Base-by-base conservation (phyloP, 2,888 invertebrate species). In the Xiphydria camelus region DNA sequence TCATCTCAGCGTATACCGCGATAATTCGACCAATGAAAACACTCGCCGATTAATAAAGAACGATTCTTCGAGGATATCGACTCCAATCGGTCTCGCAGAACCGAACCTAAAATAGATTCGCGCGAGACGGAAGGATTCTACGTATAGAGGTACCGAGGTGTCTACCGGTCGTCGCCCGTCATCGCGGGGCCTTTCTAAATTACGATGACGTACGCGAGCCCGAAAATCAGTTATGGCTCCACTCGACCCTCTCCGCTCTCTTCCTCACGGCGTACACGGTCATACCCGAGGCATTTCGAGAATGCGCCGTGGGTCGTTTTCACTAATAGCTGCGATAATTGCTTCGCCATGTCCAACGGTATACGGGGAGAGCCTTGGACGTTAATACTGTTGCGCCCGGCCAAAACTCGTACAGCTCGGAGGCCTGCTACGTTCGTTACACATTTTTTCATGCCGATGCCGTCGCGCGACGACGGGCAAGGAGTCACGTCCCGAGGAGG, bases 291-390 rank as follows among this genome's bases (percentile, higher is more conserved):
- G 32, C 40, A 40, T 40, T 42, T 22, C 29, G 47, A 42, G 7
- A 45, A 49, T 45, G 41, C 35, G 45, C 44, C 51, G 41, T 55
- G 50, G 56, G 53, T 45, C 39, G 48, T 58, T 60, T 59, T 64
- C 59, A 29, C 53, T 57, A 55, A 63, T 57, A 55, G 58, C 49
- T 18, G 35, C 46, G 54, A 58, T 65, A 65, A 64, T 62, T 57
- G 57, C 53, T 56, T 41, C 25, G 48, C 49, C 59, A 45, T 44
- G 42, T 56, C 53, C 39, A 42, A 41, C 26, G 38, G 48, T 36
- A 47, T 37, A 41, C 47, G 36, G 47, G 36, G 25, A 15, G 17
- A 44, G 34, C 33, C 36, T 44, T 33, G 37, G 18, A 33, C 22
- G 23, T 19, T 12, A 22, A 14, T 23, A 31, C 32, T 25, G 37